Base-by-base conservation (phyloP, 2,888 invertebrate species). In the Drosophila flavopinicola region DNA sequence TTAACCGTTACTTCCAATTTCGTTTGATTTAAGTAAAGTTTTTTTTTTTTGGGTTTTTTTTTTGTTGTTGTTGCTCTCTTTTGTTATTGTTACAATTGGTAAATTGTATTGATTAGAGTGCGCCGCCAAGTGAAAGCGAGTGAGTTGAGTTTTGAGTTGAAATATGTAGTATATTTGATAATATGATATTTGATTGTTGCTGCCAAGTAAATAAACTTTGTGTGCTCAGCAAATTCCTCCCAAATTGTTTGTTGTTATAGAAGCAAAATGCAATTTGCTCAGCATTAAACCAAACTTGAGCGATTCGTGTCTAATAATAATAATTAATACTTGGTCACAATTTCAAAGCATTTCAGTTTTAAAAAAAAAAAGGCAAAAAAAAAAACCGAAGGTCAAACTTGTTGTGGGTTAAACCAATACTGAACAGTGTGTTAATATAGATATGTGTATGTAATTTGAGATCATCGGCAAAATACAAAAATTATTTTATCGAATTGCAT, bases 41-140 rank as follows among this genome's bases (percentile, higher is more conserved):
- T 39, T 42, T 15, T 13, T 15, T 1, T 39, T 13, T 13, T n/a
- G n/a, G n/a, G n/a, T 25, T 24, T 9, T 33, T 44, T 33, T 23
- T 23, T 24, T 30, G n/a, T 47, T 37, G 37, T n/a, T n/a, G n/a
- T n/a, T n/a, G n/a, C n/a, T n/a, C n/a, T n/a, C n/a, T n/a, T n/a
- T n/a, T n/a, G n/a, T 54, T 37, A 9, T 24, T n/a, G 44, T 13
- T 44, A 44, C 44, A 44, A 30, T 44, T 42, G 30, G 20, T 29
- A n/a, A 49, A 54, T 51, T 51, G 45, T 39, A 39, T 78, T 65
- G 68, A 68, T 75, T 67, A 64, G 67, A 44, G 69, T n/a, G n/a
- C n/a, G n/a, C n/a, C 15, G 52, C 49, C 56, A 56, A 66, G 66
- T 78, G 72, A 77, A 79, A 77, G 76, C 57, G 70, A 78, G 79